Percentiles rank a stretch among this genome's conserved stretches.
Evolutionary conservation across 2,797 vertebrate genomes (phyloP).

Genomic region (Anguilla pacifica): DNA sequence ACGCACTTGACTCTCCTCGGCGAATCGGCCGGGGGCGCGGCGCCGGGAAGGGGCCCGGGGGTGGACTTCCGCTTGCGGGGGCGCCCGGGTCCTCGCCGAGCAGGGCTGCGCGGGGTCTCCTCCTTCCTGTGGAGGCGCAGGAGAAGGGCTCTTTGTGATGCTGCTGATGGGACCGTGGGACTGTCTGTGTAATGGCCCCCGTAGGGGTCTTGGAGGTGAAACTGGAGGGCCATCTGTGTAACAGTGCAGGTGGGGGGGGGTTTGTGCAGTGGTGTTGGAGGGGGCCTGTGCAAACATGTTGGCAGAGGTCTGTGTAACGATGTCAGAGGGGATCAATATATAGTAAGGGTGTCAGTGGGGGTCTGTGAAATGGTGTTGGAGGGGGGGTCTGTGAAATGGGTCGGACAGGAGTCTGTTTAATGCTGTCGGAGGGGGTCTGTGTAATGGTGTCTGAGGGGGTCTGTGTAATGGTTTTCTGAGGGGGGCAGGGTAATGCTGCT

Average conservation of each 20-base stretch:
- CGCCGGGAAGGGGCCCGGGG: constrained; percentile 54
- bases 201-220: not conserved
- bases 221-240: not conserved
- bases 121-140: constrained; percentile 79
- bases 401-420: not conserved
- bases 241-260: not conserved
- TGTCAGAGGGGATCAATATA: not conserved
- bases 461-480: constrained; percentile 10
- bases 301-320: not conserved
- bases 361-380: not conserved
- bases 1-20: constrained; percentile 89
- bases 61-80: constrained; percentile 87
- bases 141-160: constrained; percentile 29
- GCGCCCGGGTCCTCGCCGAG: constrained; percentile 86
- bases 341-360: not conserved
- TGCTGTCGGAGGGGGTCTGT: no score
- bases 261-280: not conserved
- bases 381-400: not conserved
- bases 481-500: not conserved
- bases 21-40: constrained; percentile 65
- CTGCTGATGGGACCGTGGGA: not conserved
- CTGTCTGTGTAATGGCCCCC: not conserved
- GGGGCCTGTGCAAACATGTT: not conserved
- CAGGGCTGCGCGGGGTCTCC: constrained; percentile 90
- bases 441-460: not conserved